These are phyloP conservation scores for Chelon labrosus DNA, from an alignment of 2,797 vertebrate genomes.

Conservation along the genomic window DNA sequence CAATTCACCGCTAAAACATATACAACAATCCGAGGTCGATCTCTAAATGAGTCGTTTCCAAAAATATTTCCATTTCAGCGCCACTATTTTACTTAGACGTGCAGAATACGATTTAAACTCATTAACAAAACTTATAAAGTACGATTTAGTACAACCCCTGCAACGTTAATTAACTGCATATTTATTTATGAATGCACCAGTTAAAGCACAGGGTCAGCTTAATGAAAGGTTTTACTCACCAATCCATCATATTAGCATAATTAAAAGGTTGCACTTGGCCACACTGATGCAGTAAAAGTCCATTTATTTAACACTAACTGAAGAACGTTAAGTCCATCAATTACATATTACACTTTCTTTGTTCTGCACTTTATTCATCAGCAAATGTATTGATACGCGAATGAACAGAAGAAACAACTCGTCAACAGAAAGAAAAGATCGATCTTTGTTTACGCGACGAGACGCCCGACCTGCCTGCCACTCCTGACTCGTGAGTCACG, in stretches of 20 bases:
- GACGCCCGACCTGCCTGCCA: neutral
- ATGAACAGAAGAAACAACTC: neutral
- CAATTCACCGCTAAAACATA: no score
- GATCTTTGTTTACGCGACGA: conserved; percentile 23
- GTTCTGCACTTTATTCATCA: neutral
- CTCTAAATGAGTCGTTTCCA: no score
- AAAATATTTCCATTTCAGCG: no score
- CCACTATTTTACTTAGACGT: no score
- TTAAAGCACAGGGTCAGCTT: no score
- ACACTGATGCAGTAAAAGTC: neutral
- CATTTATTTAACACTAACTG: neutral
- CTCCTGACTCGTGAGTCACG: neutral
- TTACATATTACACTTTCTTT: neutral
- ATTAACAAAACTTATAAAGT: no score
- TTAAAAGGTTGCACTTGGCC: neutral
- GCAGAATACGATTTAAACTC: no score
- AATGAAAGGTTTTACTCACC: neutral
- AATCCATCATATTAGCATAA: neutral
- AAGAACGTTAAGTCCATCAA: neutral
- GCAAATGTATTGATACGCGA: neutral
- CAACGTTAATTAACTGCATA: no score
- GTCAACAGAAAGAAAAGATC: conserved; percentile 1
- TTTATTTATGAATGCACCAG: no score
- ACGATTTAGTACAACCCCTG: no score
- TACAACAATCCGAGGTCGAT: no score